Percentiles rank a stretch among this genome's conserved stretches.
phyloP scores from a whole-genome alignment of 2,797 vertebrate genomes.

The Rhinogobio ventralis region DNA sequence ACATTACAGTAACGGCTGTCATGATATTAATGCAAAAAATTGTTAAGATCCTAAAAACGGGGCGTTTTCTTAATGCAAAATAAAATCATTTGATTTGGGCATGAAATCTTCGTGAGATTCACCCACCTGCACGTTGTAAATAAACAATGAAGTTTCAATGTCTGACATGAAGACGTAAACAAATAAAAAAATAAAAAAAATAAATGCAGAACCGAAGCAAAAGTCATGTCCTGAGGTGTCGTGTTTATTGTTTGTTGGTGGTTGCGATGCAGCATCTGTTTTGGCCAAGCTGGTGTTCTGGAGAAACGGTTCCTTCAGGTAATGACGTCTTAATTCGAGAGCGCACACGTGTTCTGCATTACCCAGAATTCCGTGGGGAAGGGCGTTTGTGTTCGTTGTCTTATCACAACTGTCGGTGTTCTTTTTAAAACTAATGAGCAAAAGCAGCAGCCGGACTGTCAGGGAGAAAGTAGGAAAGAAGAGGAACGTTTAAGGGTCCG shows the following conservation, averaged over 20 bases:
- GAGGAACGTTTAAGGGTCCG: background rate
- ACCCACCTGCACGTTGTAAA: conserved; percentile 13
- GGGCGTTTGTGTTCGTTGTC: conserved; percentile 47
- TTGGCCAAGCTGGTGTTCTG: conserved; percentile 60
- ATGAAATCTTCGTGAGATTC: background rate
- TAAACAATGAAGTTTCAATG: conserved; percentile 48
- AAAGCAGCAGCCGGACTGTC: conserved; percentile 43
- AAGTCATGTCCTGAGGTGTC: conserved; percentile 60
- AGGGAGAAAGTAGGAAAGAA: conserved; percentile 14
- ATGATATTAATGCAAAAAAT: background rate
- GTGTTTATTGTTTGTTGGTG: conserved; percentile 32
- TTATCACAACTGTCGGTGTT: conserved; percentile 41
- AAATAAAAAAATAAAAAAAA: conserved; percentile 19
- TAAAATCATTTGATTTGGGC: background rate
- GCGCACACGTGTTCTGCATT: conserved; percentile 7
- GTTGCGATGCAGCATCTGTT: conserved; percentile 60
- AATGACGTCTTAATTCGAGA: background rate
- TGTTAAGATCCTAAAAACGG: background rate
- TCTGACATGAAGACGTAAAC: conserved; percentile 41
- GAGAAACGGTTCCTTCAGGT: conserved; percentile 23
- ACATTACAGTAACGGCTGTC: background rate
- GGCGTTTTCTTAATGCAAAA: background rate
- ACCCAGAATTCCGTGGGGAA: conserved; percentile 48
- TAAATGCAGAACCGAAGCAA: conserved; percentile 25
- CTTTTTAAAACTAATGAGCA: conserved; percentile 29